These are phyloP conservation scores for Kobus ellipsiprymnus DNA, from an alignment of 2,113 vertebrate species.

Conservation along the genomic window DNA sequence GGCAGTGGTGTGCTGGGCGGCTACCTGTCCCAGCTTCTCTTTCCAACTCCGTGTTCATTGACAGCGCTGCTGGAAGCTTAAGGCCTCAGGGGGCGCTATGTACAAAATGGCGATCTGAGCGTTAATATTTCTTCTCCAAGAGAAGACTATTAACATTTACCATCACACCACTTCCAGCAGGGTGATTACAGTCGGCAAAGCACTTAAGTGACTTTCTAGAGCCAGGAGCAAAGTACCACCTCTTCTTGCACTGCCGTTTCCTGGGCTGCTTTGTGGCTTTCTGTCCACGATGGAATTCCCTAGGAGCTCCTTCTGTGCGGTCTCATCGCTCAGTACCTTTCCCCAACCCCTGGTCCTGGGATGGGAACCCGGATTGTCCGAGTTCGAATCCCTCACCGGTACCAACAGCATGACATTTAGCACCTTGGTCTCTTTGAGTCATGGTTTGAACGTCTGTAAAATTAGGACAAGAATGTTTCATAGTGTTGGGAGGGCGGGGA, in stretches of 20 bases:
- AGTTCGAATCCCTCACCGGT: neutral
- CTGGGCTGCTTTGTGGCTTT: neutral
- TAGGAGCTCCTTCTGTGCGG: neutral
- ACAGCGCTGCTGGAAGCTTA: neutral
- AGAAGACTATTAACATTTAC: neutral
- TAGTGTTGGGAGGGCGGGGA: neutral
- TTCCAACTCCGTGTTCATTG: neutral
- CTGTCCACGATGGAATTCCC: neutral
- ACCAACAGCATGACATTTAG: neutral
- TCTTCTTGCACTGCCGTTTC: neutral
- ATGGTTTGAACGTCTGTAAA: neutral
- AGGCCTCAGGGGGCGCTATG: neutral
- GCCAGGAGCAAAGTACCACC: neutral
- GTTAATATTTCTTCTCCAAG: neutral
- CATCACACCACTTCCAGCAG: neutral
- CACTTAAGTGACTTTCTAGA: neutral
- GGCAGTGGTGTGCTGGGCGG: rapidly evolving
- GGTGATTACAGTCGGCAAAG: neutral
- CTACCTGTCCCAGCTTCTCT: neutral
- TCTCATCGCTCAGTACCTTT: neutral
- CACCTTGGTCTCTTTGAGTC: neutral
- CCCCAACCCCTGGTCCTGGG: neutral
- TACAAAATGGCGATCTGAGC: neutral
- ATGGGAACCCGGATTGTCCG: neutral
- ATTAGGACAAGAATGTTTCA: neutral